Evolutionary conservation across 23 tunicate species (phyloP), one percentile per base, ranked within the genome.

Genomic region (Corella eumyota): DNA sequence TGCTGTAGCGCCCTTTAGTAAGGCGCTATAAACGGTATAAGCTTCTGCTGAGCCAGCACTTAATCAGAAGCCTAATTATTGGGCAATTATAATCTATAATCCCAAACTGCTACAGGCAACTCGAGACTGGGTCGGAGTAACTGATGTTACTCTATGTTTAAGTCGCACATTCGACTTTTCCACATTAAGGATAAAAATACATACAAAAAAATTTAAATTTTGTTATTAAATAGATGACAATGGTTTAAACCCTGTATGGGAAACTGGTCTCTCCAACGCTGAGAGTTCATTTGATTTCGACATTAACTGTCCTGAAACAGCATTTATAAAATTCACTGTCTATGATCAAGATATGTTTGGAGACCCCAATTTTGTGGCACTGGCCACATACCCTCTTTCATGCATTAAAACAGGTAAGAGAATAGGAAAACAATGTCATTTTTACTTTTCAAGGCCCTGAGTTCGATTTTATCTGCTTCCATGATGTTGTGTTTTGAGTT

Each of bases 261-360:
- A 66, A 27, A 25, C 45, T 29, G 32, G 34, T 45, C 13, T 25
- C 9, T 29, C 36, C 27, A 61, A 32, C 68, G 58, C 50, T 26
- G 82, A 75, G 67, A 79, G 58, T 36, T 62, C 81, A 25, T 88
- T 72, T 55, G 83, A 78, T 23, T 78, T 88, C 61, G 77, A 77
- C 59, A 70, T 88, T 32, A 68, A 64, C 50, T 65, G 61, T 57
- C 80, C 87, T 1, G 62, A 32, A 2, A 76, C 67, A 5, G 81
- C 96, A 9, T 88, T 78, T 62, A 48, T 79, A 30, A 61, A 81
- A 20, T 78, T 88, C 73, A 79, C 75, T 46, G 96, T 79, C 3
- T 73, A 67, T 30, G 96, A 88, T 56, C 96, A 88, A 56, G 96
- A 88, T 40, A 88, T 88, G 96, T 88, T 88, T 32, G 96, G 96